Base-by-base conservation (phyloP, 2,797 vertebrate genomes). In the Danio choprae region DNA sequence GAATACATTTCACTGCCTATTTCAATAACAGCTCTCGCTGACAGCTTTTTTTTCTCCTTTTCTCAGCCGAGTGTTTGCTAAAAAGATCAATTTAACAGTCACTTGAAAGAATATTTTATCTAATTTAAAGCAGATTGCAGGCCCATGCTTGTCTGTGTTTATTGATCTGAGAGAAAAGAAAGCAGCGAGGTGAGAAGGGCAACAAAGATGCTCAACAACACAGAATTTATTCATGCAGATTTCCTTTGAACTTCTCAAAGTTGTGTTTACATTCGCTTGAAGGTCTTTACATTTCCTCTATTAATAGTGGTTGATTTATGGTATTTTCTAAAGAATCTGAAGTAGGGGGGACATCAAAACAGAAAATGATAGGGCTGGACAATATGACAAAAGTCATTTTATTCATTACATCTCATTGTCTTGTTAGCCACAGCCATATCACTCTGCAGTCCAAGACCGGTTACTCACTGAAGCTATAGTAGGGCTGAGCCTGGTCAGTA, bases 1-100 rank as follows among this genome's bases (percentile, higher is more conserved):
- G 69, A 81, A 81, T 81, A 78, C 40, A 85, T 85, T 77, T 76
- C 62, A 38, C 67, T 74, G 72, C 59, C 56, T 77, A 75, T 77
- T 85, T 87, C 74, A 81, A 80, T 81, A 83, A 77, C 29, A 36
- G 43, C 44, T 60, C 58, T 51, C 11, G 48, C 63, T 29, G 41
- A 41, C 0, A n/a, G 16, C 64, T 79, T 43, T 77, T 77, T n/a
- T 29, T n/a, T 12, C 65, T 29, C 29, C 46, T 56, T 36, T 22
- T 73, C 48, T 41, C 15, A 5, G 38, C 5, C 4, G 44, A 78
- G 20, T 29, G 50, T 44, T 75, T 70, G 60, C 60, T 51, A 75
- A 65, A 59, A 79, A 74, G 59, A 87, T 87, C 79, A 76, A 85
- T 86, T 81, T 69, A 77, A 36, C 56, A 85, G 44, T 82, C 79